Evolutionary conservation across 2,113 vertebrate genomes (phyloP).

Genomic region (Scolopax mira): DNA sequence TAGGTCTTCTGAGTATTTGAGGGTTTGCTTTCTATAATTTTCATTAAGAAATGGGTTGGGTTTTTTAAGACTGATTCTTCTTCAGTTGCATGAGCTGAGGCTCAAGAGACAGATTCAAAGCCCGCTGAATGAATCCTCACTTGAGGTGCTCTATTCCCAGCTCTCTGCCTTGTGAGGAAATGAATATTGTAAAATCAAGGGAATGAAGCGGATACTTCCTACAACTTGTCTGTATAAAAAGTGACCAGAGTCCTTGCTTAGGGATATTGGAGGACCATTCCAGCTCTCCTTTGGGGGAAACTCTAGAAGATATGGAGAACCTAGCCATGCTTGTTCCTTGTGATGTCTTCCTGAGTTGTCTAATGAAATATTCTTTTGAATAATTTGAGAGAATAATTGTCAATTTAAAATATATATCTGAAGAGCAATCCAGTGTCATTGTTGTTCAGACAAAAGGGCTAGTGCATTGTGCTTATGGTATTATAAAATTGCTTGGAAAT

Average conservation of each 20-base stretch:
- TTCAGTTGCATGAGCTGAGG: not conserved
- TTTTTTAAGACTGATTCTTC: not conserved
- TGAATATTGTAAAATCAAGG: not conserved
- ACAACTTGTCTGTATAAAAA: not conserved
- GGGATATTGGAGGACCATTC: not conserved
- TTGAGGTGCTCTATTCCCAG: not conserved
- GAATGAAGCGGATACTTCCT: not conserved
- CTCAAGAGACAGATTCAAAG: not conserved
- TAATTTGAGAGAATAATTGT: not conserved
- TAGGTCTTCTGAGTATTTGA: not conserved
- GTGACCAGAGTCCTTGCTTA: rapidly evolving
- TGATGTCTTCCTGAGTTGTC: not conserved
- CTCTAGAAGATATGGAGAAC: not conserved
- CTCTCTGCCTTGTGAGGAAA: not conserved
- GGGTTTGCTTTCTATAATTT: not conserved
- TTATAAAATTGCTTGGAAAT: not conserved
- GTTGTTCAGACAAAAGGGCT: not conserved
- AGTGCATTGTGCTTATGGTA: not conserved
- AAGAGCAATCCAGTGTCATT: not conserved
- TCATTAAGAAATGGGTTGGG: not conserved
- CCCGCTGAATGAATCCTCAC: not conserved
- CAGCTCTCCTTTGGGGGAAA: not conserved
- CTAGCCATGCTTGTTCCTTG: not conserved
- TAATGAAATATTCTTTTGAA: not conserved
- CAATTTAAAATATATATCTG: not conserved